Percentiles rank a stretch among this genome's conserved stretches.
Conservation (phyloP, 2,797 vertebrate genomes). For the Ptychobarbus kaznakovi region DNA sequence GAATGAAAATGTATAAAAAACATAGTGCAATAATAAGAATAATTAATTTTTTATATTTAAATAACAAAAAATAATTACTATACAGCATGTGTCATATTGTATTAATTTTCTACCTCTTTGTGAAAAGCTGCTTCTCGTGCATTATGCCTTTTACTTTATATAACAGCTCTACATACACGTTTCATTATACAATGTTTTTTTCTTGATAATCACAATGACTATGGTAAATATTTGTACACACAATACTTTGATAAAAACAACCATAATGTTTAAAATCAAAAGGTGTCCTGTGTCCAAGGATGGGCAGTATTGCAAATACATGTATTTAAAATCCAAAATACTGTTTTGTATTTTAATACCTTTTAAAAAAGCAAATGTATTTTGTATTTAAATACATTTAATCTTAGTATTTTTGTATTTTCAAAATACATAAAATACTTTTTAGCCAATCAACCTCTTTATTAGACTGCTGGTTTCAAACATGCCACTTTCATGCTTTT, state of each 20-base stretch:
- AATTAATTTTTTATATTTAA: neutral
- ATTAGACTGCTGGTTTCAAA: no score
- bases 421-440: no score
- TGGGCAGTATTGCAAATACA: no score
- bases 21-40: neutral
- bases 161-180: neutral
- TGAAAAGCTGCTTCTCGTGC: neutral
- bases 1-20: neutral
- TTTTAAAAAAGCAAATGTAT: no score
- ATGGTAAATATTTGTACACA: neutral
- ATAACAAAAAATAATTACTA: neutral
- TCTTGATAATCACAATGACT: neutral
- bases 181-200: neutral
- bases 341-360: no score
- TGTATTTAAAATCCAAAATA: no score
- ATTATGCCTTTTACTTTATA: neutral
- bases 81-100: neutral
- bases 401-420: no score
- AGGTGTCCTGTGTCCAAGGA: neutral
- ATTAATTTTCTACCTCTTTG: neutral
- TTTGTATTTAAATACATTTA: no score
- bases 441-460: no score
- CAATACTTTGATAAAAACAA: neutral
- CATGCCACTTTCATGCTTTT: no score
- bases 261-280: neutral